These are phyloP conservation scores for Euspilapteryx auroguttella DNA, from an alignment of 2,888 invertebrate species.

Conservation along the genomic window DNA sequence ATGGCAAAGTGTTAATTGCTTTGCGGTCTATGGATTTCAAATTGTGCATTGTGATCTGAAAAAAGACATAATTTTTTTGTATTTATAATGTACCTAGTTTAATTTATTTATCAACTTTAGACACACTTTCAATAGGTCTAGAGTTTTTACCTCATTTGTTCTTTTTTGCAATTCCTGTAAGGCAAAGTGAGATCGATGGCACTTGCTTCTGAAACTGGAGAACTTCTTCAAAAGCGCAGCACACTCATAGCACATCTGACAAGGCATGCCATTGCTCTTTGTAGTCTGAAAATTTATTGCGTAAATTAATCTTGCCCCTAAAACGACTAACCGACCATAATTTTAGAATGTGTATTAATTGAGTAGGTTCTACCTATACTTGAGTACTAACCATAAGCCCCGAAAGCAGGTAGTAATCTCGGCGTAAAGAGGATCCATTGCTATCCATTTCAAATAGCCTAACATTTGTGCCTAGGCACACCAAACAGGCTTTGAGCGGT, in stretches of 20 bases:
- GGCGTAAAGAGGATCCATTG: conserved; percentile 23
- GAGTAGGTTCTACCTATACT: background rate
- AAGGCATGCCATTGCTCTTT: conserved; percentile 26
- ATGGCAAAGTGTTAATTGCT: conserved; percentile 18
- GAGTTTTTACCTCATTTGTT: conserved; percentile 33
- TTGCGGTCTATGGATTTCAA: conserved; percentile 20
- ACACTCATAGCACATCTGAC: conserved; percentile 37
- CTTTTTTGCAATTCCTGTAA: conserved; percentile 26
- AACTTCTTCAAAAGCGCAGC: conserved; percentile 22
- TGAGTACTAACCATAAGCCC: conserved; percentile 27
- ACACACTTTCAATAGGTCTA: no score
- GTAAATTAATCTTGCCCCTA: conserved; percentile 2
- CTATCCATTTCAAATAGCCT: conserved; percentile 27
- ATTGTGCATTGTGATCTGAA: conserved; percentile 26
- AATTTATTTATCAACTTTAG: no score
- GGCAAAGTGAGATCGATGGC: conserved; percentile 33
- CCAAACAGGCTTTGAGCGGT: conserved; percentile 34
- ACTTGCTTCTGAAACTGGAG: conserved; percentile 32
- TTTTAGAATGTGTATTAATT: conserved; percentile 4
- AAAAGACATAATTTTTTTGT: no score
- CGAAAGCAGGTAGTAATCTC: conserved; percentile 28
- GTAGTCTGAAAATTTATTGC: conserved; percentile 20
- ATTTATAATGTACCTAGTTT: no score
- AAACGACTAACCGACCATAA: conserved; percentile 1
- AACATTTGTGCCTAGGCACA: conserved; percentile 30